phyloP scores from a whole-genome alignment of 2,113 vertebrate species.

The Corythornis cristatus region DNA sequence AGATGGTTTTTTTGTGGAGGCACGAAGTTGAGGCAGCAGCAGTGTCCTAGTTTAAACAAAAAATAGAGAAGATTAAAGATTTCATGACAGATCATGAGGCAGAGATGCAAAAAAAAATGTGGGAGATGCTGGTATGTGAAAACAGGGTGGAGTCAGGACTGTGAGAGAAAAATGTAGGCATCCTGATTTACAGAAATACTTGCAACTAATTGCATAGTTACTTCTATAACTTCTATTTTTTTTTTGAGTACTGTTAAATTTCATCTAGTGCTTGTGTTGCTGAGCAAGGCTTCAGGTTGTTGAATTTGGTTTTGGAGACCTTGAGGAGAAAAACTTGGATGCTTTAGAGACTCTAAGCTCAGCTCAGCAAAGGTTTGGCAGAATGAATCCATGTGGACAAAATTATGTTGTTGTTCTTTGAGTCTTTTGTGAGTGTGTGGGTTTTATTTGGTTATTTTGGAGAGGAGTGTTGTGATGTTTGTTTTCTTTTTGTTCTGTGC shows the following conservation, averaged over 20 bases:
- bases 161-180: not conserved
- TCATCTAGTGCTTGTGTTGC: not conserved
- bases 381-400: not conserved
- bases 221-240: not conserved
- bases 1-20: not conserved
- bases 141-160: not conserved
- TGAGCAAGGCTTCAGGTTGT: not conserved
- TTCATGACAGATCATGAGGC: not conserved
- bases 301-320: not conserved
- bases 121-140: not conserved
- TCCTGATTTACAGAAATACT: not conserved
- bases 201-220: not conserved
- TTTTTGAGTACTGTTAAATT: not conserved
- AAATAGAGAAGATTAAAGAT: not conserved
- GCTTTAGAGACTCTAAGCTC: not conserved
- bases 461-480: not conserved
- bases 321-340: too few species aligned
- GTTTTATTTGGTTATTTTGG: not conserved
- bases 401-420: not conserved
- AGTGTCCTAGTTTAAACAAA: not conserved
- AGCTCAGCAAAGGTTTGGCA: not conserved
- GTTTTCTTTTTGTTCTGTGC: not conserved
- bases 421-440: not conserved
- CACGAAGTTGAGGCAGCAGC: not conserved
- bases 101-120: not conserved